A percentile compares a stretch with the other conserved stretches of the same genome.
Evolutionary conservation across 2,888 invertebrate species (phyloP).

Genomic region (Strigamia crassipes): DNA sequence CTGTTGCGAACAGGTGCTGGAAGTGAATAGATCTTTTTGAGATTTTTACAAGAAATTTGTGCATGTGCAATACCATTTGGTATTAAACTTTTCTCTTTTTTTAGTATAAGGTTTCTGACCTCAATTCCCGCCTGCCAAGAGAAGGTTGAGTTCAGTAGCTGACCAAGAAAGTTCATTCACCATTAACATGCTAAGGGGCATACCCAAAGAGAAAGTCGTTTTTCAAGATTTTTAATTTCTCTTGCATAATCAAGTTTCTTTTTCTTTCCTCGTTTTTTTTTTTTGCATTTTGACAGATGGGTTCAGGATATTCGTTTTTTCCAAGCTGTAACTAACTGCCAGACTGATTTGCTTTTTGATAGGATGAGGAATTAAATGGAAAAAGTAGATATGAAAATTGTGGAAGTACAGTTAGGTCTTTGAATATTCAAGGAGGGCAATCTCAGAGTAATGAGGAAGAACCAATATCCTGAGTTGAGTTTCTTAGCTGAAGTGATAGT

Average conservation of each 20-base stretch:
- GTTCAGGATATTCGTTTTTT: background rate
- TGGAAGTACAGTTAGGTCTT: background rate
- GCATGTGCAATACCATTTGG: background rate
- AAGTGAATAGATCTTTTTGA: background rate
- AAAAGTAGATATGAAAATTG: background rate
- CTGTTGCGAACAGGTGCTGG: conserved; percentile 7
- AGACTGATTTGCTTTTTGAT: background rate
- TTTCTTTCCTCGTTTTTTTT: conserved; percentile 20
- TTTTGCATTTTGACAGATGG: conserved; percentile 12
- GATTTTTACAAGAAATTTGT: background rate
- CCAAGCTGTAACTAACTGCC: background rate
- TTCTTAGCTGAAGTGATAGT: background rate
- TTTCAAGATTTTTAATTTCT: conserved; percentile 37
- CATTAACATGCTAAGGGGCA: conserved; percentile 10
- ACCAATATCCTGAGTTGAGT: conserved; percentile 24
- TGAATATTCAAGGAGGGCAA: background rate
- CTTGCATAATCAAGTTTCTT: conserved; percentile 20
- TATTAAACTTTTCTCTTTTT: background rate
- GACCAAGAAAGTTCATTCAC: conserved; percentile 41
- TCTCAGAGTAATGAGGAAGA: conserved; percentile 12
- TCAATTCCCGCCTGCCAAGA: background rate
- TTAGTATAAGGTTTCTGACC: background rate
- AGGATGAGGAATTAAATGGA: background rate
- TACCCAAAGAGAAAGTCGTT: conserved; percentile 30
- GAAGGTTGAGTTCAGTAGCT: conserved; percentile 25